A percentile compares a stretch with the other conserved stretches of the same genome.
Evolutionary conservation across 2,888 invertebrate species (phyloP).

Genomic region (Microchrysa polita): DNA sequence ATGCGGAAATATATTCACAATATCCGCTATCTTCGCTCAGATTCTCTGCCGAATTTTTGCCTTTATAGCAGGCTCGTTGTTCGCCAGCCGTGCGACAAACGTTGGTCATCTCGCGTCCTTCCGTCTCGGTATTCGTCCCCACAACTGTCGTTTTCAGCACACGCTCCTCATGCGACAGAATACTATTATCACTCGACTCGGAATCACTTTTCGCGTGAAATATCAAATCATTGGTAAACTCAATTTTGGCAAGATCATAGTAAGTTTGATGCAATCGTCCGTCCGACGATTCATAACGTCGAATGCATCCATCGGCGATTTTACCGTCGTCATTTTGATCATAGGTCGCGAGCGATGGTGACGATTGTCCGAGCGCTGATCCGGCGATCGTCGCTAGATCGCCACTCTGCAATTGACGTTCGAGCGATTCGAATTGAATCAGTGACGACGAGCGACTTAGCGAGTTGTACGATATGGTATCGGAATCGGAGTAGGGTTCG

Average conservation of each 20-base stretch:
- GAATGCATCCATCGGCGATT: conserved; percentile 54
- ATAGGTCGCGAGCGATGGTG: conserved; percentile 60
- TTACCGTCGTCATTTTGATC: conserved; percentile 57
- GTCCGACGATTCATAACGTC: conserved; percentile 61
- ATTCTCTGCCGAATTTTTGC: conserved; percentile 77
- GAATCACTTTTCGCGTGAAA: conserved; percentile 49
- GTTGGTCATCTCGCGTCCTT: neutral
- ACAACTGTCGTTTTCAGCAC: conserved; percentile 39
- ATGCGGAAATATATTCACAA: conserved; percentile 66
- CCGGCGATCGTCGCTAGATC: conserved; percentile 60
- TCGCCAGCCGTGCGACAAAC: conserved; percentile 26
- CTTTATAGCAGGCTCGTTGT: conserved; percentile 45
- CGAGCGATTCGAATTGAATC: conserved; percentile 85
- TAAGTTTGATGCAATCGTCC: conserved; percentile 62
- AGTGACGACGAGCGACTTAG: conserved; percentile 83
- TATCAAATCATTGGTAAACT: conserved; percentile 57
- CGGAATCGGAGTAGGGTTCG: conserved; percentile 63
- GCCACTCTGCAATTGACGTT: conserved; percentile 71
- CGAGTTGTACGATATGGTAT: conserved; percentile 67
- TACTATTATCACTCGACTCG: conserved; percentile 53
- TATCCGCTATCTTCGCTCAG: conserved; percentile 84
- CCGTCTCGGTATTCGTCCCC: neutral
- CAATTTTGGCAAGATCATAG: conserved; percentile 61
- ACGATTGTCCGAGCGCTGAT: conserved; percentile 61
- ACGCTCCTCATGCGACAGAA: conserved; percentile 52